Percentiles rank a stretch among this genome's conserved stretches.
Evolutionary conservation across 2,888 invertebrate genomes (phyloP).

Genomic region (Brenthis daphne): DNA sequence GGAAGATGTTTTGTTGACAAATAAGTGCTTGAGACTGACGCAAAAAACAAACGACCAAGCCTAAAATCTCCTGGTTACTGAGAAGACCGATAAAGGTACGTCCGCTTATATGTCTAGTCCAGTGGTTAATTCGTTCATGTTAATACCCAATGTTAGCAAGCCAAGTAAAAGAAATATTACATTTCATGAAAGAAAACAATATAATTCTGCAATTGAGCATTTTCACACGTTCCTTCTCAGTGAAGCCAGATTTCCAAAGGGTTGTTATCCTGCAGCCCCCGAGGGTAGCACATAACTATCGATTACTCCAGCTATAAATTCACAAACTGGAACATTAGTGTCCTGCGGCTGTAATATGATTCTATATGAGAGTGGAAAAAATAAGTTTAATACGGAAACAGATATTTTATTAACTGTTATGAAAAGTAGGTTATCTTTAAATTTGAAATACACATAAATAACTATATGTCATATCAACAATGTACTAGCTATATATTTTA

Average conservation of each 20-base stretch:
- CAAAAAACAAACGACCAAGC: no score
- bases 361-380: constrained; percentile 26
- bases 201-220: constrained; percentile 2
- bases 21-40: no score
- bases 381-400: constrained; percentile 22
- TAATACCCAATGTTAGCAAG: no score
- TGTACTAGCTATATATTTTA: no score
- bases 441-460: neutral
- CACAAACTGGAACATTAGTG: constrained; percentile 32
- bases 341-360: constrained; percentile 31
- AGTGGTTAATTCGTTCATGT: no score
- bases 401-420: constrained; percentile 13
- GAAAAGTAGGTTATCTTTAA: constrained; percentile 3
- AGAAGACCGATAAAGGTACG: no score
- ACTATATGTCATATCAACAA: neutral
- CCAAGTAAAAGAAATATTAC: neutral
- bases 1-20: no score
- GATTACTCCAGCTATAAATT: constrained; percentile 35
- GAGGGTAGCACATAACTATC: constrained; percentile 31
- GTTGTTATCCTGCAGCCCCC: constrained; percentile 28
- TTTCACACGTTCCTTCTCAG: constrained; percentile 14
- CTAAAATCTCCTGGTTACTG: no score
- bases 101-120: no score
- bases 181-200: neutral
- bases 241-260: constrained; percentile 28